Evolutionary conservation across 2,888 invertebrate genomes (phyloP), one percentile per base, ranked within the genome.

Genomic region (Frankliniella fusca): DNA sequence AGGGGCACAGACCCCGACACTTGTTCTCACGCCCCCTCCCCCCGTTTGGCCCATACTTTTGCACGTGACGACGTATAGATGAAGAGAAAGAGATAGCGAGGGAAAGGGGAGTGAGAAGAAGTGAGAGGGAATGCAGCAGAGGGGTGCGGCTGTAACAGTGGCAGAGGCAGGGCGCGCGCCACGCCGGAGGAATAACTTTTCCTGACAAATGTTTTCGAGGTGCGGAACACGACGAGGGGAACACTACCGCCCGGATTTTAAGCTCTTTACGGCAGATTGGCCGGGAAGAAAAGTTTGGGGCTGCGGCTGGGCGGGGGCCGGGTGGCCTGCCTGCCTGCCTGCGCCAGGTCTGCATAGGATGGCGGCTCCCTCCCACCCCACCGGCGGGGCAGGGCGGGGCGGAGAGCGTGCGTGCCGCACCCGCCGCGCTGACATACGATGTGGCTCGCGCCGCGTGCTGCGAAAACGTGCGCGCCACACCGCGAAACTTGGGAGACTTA

Each of bases 181-280:
- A n/a, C 61, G 23, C 23, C 70, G 70, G 70, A 70, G 23, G 18
- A n/a, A 65, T 70, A 70, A 70, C 23, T 70, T 70, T 11, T 8
- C 11, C 70, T 70, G 70, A 70, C 70, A 70, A 70, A 70, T 70
- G 70, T 70, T 70, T 70, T 23, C 65, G 65, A 8, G 20, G n/a
- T 54, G 54, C 18, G 61, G 61, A n/a, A 38, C 38, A 54, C 15
- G 54, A 54, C 54, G 18, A 54, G 54, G 54, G 54, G 18, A 18
- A 18, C 38, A 38, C 38, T 18, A 18, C n/a, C 61, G 61, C 61
- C 18, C 70, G 23, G 23, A 70, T 23, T 70, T 38, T n/a, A 70
- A 70, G 70, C 70, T 70, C 70, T 23, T 70, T 70, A 70, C 70
- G 54, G 61, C 61, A 61, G 61, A 61, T 61, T 61, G 61, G 61